Base-by-base conservation (phyloP, 2,888 invertebrate genomes). In the Cactoblastis cactorum region DNA sequence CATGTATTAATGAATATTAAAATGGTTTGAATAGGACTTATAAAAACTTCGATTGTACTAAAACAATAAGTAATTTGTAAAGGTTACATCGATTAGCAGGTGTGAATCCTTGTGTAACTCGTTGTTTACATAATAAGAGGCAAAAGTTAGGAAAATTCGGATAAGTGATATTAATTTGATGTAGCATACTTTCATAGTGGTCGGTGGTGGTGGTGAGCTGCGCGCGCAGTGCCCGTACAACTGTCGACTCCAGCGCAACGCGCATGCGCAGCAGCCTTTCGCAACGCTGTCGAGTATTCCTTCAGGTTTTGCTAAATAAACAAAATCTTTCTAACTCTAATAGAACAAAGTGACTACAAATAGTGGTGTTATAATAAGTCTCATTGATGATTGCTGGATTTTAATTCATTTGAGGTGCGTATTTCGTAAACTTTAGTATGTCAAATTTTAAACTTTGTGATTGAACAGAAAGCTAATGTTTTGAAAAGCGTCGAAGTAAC, bases 161-260 rank as follows among this genome's bases (percentile, higher is more conserved):
- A 77, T 79, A 81, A 83, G 79, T 83, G 81, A 81, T 80, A 81
- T 82, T 82, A 82, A 80, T 80, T 78, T 74, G 77, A 72, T 71
- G 72, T 72, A 75, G 72, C 74, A 75, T 70, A 84, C 84, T 86
- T 86, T 86, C 84, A 74, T 77, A 75, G 70, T 71, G 77, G 79
- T 71, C 56, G 56, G 53, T 56, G 63, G 59, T 62, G 63, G 61
- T 57, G 53, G 59, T 57, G 53, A 53, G 55, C 53, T 57, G 55
- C 56, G 57, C 52, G 64, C 74, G 68, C 81, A 83, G 81, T 83
- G 74, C 62, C 66, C 66, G 71, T 64, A 69, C 71, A 72, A 74
- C 73, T 73, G 80, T 71, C 77, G 80, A 67, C 77, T 72, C 75
- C 62, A 56, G 76, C 80, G 82, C 84, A 75, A 65, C 70, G 64